A percentile compares a stretch with the other conserved stretches of the same genome.
These are phyloP conservation scores for Athene noctua DNA, from an alignment of 2,113 vertebrate genomes.

Conservation along the genomic window DNA sequence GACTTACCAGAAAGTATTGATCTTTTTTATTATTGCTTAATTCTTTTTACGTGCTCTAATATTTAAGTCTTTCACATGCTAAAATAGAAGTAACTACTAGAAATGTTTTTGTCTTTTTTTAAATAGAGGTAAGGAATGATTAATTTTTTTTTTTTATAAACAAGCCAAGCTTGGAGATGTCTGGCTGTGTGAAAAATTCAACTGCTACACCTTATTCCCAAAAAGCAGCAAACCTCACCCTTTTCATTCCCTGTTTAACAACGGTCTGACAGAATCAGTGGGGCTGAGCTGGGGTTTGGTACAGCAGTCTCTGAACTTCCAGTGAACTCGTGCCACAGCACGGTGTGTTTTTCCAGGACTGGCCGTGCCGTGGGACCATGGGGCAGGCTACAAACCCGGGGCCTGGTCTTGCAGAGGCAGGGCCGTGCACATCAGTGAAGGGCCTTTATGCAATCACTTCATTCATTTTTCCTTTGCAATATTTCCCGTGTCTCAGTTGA, in stretches of 20 bases:
- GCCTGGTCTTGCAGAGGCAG: neutral
- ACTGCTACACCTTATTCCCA: neutral
- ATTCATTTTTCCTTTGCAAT: neutral
- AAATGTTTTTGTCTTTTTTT: neutral
- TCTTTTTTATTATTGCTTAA: neutral
- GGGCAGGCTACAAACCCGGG: neutral
- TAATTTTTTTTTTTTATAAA: neutral
- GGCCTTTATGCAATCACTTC: neutral
- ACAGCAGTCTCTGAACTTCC: neutral
- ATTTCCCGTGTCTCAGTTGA: neutral
- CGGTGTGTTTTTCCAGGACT: neutral
- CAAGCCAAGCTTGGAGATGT: neutral
- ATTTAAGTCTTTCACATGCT: neutral
- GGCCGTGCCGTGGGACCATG: accelerated
- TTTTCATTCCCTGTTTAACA: neutral
- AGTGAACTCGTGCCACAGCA: accelerated
- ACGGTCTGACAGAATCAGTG: neutral
- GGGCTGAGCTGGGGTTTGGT: neutral
- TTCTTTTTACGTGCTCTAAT: neutral
- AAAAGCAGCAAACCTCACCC: neutral
- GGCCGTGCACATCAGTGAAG: neutral
- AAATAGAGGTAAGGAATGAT: neutral
- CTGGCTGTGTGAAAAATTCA: neutral
- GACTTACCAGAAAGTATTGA: neutral
- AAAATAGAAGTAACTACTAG: neutral